Base-by-base conservation (phyloP, 2,113 vertebrate genomes). In the Triplophysa dalaica region DNA sequence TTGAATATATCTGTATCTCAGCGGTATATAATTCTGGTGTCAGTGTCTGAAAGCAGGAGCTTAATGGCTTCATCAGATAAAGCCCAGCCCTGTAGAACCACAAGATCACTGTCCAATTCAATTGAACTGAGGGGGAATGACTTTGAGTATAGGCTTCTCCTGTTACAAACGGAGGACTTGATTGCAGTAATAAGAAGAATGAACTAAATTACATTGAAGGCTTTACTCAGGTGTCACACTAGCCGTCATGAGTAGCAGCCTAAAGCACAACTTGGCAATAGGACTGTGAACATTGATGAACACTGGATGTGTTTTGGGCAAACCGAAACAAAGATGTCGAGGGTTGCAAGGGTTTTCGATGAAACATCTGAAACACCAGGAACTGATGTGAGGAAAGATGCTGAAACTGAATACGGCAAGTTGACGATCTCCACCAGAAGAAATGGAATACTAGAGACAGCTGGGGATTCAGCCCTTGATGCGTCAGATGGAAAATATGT, bases 191-290 rank as follows among this genome's bases (percentile, higher is more conserved):
- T 88, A 81, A 88, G 60, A 76, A 82, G 54, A 81, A 76, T 83
- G 24, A 70, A 84, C 68, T 84, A 26, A 87, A 87, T 87, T 82
- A 82, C 78, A 85, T 78, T 81, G 75, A 84, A 66, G n/a, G 26
- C 70, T 70, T 62, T 48, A 66, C 52, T 14, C 10, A 74, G 56
- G 68, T 83, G 74, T 85, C 43, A 79, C 72, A 75, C 52, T 17
- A 19, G 56, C 45, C 24, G 10, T 73, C 75, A 70, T 82, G 56
- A 76, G 26, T 81, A 79, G 52, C 80, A 70, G 52, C 33, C 64
- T 38, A 61, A 77, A 60, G 69, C 62, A 81, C 82, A 80, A 75
- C 76, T 65, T 75, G 70, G 29, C 48, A 50, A 48, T 24, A 33
- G 45, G 33, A 65, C 61, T 24, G 70, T 58, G 33, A 63, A 79